Evolutionary conservation across 2,113 vertebrate species (phyloP), one percentile per base, ranked within the genome.

Genomic region (Solea senegalensis): DNA sequence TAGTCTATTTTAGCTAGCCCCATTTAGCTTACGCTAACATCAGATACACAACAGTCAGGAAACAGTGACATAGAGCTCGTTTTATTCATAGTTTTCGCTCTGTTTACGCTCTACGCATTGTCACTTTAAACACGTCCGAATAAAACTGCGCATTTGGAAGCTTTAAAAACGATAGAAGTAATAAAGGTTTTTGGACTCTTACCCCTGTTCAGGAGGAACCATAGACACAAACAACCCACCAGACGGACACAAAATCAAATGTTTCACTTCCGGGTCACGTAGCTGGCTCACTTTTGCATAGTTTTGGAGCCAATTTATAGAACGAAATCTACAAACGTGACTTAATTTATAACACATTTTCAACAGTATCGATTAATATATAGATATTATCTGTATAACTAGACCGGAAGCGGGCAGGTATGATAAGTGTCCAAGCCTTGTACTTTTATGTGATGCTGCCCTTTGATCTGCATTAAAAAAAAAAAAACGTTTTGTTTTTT

Each of bases 261-360:
- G 1, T 46, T 85, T 77, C 7, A 74, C 77, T 89, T 89, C 89
- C 86, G 86, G 86, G 61, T 83, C 57, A 75, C 12, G 13, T 1
- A 0, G 0, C 0, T 5, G 14, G 8, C 2, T 66, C 12, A 9
- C 1, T 14, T 46, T n/a, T 1, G 11, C 3, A 9, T 1, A 21
- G 8, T 15, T 7, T 21, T 26, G 34, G 34, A 34, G 34, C 34
- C 5, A 34, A 2, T 0, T 2, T 45, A 27, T 45, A 14, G 1
- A 12, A 54, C 13, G 1, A 12, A 54, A 27, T 13, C 8, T 43
- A 21, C 8, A 40, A 43, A 58, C 0, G 4, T 34, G 34, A 34
- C 1, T 2, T 34, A 34, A 34, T 34, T 34, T 34, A 6, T 34
- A 34, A 8, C 26, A 60, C 28, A 40, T 21, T 21, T 21, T 21